A percentile compares a stretch with the other conserved stretches of the same genome.
Evolutionary conservation across 2,888 invertebrate genomes (phyloP).

Genomic region (Enchytraeus crypticus): DNA sequence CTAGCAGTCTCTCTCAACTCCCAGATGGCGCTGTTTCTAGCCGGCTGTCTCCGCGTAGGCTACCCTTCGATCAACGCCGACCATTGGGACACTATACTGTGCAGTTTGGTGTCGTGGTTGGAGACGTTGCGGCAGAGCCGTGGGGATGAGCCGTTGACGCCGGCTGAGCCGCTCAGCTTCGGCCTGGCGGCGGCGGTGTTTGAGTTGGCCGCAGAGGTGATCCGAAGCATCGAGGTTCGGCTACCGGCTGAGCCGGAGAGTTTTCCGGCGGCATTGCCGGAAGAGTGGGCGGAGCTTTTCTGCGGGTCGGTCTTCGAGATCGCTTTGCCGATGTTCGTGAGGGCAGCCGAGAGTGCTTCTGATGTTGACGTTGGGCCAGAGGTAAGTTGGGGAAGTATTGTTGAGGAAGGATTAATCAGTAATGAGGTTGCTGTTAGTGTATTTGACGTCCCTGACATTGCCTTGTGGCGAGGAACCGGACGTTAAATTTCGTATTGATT

Average conservation of each 20-base stretch:
- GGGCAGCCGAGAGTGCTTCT: neutral
- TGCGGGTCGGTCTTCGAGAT: conserved; percentile 57
- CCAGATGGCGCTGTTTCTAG: too few relatives aligned
- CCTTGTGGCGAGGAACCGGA: too few relatives aligned
- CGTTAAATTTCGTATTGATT: too few relatives aligned
- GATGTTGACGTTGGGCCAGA: neutral
- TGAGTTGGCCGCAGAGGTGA: neutral
- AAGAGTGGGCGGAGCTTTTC: conserved; percentile 73
- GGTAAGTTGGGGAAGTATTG: too few relatives aligned
- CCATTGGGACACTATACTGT: conserved; percentile 68
- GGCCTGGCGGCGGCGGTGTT: neutral
- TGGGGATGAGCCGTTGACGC: neutral
- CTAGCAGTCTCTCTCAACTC: too few relatives aligned
- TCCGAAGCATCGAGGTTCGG: conserved; percentile 4
- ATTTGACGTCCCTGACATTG: too few relatives aligned
- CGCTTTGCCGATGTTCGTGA: conserved; percentile 52
- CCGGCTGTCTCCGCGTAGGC: too few relatives aligned
- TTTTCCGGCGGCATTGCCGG: conserved; percentile 49
- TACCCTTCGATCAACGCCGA: too few relatives aligned
- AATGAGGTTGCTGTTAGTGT: too few relatives aligned
- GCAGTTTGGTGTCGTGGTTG: conserved; percentile 63
- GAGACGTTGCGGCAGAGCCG: conserved; percentile 37
- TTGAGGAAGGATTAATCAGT: too few relatives aligned
- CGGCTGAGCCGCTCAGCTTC: neutral
- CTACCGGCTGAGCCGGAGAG: conserved; percentile 17